Base-by-base conservation (phyloP, 2,888 invertebrate species). In the Nephrotoma flavescens region DNA sequence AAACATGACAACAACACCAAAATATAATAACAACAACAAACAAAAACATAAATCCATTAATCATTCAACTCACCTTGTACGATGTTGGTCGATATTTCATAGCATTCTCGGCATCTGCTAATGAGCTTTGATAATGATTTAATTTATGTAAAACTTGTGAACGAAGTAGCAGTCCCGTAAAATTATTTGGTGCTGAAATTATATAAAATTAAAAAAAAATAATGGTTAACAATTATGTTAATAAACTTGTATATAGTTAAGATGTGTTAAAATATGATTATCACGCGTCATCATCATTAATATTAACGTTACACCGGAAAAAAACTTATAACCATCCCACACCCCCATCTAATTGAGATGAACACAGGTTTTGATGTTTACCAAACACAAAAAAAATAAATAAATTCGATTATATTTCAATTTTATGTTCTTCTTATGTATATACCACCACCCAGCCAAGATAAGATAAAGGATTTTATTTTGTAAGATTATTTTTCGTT, bases 81-180 rank as follows among this genome's bases (percentile, higher is more conserved):
- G 95, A 95, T 88, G 93, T 93, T 86, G 95, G 95, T 88, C 94
- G 92, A 87, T 93, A 90, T 88, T 92, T 92, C 86, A 95, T 92
- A 42, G 94, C 94, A 88, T 92, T 92, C 89, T 95, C 94, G 88
- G 95, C 94, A 90, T 95, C 95, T 87, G 92, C 92, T 87, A 95
- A 91, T 41, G 95, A 94, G 88, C 94, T 94, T 89, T 93, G 93
- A 89, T 92, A 93, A 89, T 93, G 92, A 88, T 93, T 94, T 88
- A 95, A 91, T 88, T 93, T 92, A 87, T 93, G 92, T 88, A 94
- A 92, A 83, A 94, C 94, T 90, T 94, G 93, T 31, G 95, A 94
- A 87, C 95, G 92, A 90, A 94, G 93, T 89, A 94, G 93, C 85
- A 94, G 92, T 88, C 94, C 92, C 88, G 94, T 92, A 88, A 95